A percentile compares a stretch with the other conserved stretches of the same genome.
phyloP scores from a whole-genome alignment of 2,888 invertebrate genomes.

The Asteroscopus sphinx region DNA sequence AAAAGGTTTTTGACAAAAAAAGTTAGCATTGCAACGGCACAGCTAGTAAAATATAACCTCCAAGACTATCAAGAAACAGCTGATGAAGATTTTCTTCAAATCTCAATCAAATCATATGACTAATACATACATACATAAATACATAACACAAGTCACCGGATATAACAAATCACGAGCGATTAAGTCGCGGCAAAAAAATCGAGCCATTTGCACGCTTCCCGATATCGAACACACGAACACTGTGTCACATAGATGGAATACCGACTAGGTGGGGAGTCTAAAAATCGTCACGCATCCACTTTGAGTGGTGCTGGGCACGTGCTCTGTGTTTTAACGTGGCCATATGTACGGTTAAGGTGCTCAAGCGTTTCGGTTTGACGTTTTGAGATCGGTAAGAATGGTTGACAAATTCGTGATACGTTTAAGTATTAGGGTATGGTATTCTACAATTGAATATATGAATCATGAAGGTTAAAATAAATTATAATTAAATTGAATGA shows the following conservation, averaged over 20 bases:
- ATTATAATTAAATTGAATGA: neutral
- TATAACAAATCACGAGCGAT: conserved; percentile 35
- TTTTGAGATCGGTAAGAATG: neutral
- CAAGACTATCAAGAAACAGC: conserved; percentile 5
- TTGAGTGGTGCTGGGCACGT: conserved; percentile 62
- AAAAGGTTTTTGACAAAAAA: neutral
- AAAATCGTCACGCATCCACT: conserved; percentile 69
- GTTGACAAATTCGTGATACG: conserved; percentile 10
- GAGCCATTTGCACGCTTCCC: conserved; percentile 22
- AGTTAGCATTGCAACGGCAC: no score
- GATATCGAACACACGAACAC: conserved; percentile 37
- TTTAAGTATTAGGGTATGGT: neutral
- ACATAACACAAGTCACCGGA: conserved; percentile 28
- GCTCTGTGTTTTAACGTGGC: conserved; percentile 56
- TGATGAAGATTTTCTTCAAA: conserved; percentile 13
- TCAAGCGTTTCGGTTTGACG: conserved; percentile 34
- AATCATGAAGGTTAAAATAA: no score
- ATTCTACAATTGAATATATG: neutral
- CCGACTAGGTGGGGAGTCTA: conserved; percentile 52
- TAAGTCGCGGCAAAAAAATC: conserved; percentile 31
- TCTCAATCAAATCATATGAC: conserved; percentile 29
- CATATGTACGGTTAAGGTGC: conserved; percentile 26
- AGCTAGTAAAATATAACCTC: neutral
- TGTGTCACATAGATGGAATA: conserved; percentile 56
- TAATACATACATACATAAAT: no score